phyloP scores from a whole-genome alignment of 2,113 vertebrate genomes.

The Brachyhypopomus occidentalis region DNA sequence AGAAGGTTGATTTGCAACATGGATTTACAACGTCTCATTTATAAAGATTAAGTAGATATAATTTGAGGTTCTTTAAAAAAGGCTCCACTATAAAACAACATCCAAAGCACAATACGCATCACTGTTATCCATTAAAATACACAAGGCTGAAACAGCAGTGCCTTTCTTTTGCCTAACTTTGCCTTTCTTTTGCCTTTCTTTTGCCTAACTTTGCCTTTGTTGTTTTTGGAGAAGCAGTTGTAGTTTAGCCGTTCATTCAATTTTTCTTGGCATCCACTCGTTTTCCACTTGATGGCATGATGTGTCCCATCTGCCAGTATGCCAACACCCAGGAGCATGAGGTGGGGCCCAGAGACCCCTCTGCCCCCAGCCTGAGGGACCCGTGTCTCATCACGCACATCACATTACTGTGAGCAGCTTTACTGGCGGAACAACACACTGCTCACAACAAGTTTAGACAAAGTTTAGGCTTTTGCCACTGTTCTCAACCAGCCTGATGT shows the following conservation, averaged over 20 bases:
- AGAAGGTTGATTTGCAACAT: not conserved
- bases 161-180: not conserved
- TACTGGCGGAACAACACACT: conserved; percentile 32
- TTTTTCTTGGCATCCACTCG: conserved; percentile 56
- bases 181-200: not conserved
- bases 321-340: conserved; percentile 64
- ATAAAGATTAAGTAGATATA: not conserved
- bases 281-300: conserved; percentile 77
- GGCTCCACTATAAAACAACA: not conserved
- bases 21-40: not conserved
- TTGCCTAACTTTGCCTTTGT: not conserved
- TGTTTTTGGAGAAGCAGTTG: conserved; percentile 29
- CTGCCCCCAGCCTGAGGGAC: conserved; percentile 63
- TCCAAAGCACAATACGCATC: not conserved
- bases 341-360: conserved; percentile 65
- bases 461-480: conserved; percentile 6
- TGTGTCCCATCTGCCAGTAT: conserved; percentile 72
- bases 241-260: conserved; percentile 34
- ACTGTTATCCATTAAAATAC: not conserved
- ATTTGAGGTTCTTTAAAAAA: not conserved
- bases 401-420: conserved; percentile 42
- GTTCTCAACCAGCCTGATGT: conserved; percentile 22
- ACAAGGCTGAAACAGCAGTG: not conserved
- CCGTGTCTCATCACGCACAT: conserved; percentile 58
- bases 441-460: conserved; percentile 31